These are phyloP conservation scores for Chesias legatella DNA, from an alignment of 2,888 invertebrate genomes.

Conservation along the genomic window DNA sequence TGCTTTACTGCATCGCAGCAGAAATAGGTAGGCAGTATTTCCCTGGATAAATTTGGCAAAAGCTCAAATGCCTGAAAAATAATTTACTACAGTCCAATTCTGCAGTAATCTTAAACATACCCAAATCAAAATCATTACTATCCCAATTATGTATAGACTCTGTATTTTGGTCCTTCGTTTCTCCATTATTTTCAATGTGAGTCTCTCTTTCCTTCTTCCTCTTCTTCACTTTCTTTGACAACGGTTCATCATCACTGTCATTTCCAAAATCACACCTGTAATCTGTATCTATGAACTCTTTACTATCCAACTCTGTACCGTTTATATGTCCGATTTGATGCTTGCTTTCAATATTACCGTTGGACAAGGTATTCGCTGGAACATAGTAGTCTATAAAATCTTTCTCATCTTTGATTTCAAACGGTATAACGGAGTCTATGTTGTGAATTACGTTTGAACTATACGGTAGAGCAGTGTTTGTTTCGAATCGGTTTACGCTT, in stretches of 20 bases:
- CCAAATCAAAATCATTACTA: too few relatives aligned
- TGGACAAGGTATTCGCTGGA: not conserved
- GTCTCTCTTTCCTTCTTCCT: not conserved
- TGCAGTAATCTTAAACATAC: too few relatives aligned
- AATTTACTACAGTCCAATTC: too few relatives aligned
- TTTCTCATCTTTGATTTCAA: slow-evolving; percentile 14
- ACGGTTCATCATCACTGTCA: slow-evolving; percentile 24
- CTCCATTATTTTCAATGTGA: too few relatives aligned
- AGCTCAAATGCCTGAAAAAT: too few relatives aligned
- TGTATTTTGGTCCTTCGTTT: too few relatives aligned
- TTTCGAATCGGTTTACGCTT: slow-evolving; percentile 21
- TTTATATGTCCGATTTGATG: not conserved
- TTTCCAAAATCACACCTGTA: not conserved
- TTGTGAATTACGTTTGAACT: slow-evolving; percentile 9
- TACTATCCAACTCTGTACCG: slow-evolving; percentile 1
- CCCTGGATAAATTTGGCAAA: too few relatives aligned
- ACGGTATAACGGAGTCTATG: slow-evolving; percentile 4
- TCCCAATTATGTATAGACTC: too few relatives aligned
- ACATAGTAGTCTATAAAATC: not conserved
- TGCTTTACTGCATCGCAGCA: too few relatives aligned
- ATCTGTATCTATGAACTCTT: slow-evolving; percentile 2
- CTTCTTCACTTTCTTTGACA: slow-evolving; percentile 16
- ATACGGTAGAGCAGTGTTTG: slow-evolving; percentile 12
- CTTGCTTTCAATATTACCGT: not conserved
- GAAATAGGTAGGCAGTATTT: too few relatives aligned